Conservation (phyloP, 2,888 invertebrate species). For the Uropetala carovei region DNA sequence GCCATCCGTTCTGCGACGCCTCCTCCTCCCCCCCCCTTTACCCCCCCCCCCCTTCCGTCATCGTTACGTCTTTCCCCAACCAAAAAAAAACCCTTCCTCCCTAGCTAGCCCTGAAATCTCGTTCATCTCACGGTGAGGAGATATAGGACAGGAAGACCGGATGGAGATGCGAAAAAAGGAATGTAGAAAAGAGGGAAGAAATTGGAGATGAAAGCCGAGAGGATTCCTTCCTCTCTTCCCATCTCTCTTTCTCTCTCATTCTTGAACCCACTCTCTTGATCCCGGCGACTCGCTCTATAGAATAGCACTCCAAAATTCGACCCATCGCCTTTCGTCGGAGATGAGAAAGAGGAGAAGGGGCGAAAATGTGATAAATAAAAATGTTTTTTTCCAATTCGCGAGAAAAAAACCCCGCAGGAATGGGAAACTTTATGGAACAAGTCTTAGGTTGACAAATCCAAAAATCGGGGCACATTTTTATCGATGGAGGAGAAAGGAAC, state of each 20-base stretch:
- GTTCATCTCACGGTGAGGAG: background rate
- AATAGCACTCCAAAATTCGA: background rate
- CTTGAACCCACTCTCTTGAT: background rate
- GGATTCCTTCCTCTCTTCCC: background rate
- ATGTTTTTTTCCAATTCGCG: conserved; percentile 13
- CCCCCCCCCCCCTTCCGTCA: background rate
- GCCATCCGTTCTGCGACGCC: background rate
- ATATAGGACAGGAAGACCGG: background rate
- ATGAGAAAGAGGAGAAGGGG: background rate
- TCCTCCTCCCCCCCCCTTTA: background rate
- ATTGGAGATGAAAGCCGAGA: background rate
- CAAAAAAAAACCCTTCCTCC: background rate
- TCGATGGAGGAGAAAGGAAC: too few species aligned
- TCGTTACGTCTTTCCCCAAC: background rate
- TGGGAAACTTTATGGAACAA: background rate
- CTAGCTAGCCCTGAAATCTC: conserved; percentile 9
- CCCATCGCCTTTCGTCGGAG: background rate
- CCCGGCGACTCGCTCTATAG: background rate
- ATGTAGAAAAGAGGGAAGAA: conserved; percentile 30
- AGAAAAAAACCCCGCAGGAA: background rate
- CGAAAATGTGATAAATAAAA: background rate
- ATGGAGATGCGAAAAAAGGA: background rate
- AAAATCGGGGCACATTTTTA: too few species aligned
- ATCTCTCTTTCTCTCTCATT: too few species aligned
- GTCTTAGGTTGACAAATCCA: background rate